phyloP scores from a whole-genome alignment of 2,797 vertebrate genomes.

The Sebastes vulpes region DNA sequence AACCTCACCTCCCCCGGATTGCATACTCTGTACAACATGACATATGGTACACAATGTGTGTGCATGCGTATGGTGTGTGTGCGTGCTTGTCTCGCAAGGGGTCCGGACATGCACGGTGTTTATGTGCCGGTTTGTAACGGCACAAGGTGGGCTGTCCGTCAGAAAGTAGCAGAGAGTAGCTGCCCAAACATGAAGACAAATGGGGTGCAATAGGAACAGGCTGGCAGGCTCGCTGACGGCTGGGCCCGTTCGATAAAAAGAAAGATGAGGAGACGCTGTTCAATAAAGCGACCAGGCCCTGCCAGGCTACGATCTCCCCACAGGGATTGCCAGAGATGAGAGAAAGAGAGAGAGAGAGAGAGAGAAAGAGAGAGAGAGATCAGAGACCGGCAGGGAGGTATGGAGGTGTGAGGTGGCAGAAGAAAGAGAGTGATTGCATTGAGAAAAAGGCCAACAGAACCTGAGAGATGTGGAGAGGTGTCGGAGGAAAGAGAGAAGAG shows the following conservation, averaged over 20 bases:
- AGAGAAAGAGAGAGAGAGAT: not conserved
- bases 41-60: slow-evolving; percentile 5
- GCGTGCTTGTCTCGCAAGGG: not conserved
- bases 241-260: slow-evolving; percentile 65
- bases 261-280: slow-evolving; percentile 76
- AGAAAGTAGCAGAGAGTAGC: slow-evolving; percentile 51
- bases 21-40: not conserved
- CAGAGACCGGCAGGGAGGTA: slow-evolving; percentile 2
- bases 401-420: slow-evolving; percentile 25
- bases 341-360: not conserved
- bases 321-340: slow-evolving; percentile 48
- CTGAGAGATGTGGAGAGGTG: not conserved
- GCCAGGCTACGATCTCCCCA: slow-evolving; percentile 47
- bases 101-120: not conserved
- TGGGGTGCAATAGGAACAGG: slow-evolving; percentile 68
- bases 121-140: not conserved
- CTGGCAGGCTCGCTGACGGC: slow-evolving; percentile 60
- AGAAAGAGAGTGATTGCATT: slow-evolving; percentile 6
- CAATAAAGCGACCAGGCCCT: slow-evolving; percentile 60
- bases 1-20: not conserved
- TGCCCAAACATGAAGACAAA: slow-evolving; percentile 77
- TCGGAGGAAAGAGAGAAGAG: not conserved
- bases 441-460: slow-evolving; percentile 2
- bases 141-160: slow-evolving; percentile 22
- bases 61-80: not conserved